These are phyloP conservation scores for Ricordea florida DNA, from an alignment of 92 coral and sea anemone genomes.

Conservation along the genomic window DNA sequence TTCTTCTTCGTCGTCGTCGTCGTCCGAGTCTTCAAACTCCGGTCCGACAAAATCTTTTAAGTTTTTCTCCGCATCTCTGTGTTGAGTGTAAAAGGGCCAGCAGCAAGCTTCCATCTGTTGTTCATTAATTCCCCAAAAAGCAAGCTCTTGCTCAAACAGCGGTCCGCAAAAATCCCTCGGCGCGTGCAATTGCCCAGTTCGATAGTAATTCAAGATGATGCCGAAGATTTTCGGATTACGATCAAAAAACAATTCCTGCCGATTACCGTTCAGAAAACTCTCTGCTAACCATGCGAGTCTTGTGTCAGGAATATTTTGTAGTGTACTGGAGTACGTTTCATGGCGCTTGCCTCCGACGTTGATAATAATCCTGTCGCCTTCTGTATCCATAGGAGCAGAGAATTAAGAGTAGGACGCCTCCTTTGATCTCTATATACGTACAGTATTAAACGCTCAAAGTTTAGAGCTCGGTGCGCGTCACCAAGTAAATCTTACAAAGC, in stretches of 20 bases:
- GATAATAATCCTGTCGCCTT: slow-evolving; percentile 78
- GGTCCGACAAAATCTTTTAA: slow-evolving; percentile 91
- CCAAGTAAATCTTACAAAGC: no score
- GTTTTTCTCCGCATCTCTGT: slow-evolving; percentile 94
- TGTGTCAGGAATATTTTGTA: slow-evolving; percentile 90
- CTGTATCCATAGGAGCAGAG: slow-evolving; percentile 50
- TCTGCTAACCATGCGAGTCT: slow-evolving; percentile 94
- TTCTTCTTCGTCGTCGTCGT: slow-evolving; percentile 56
- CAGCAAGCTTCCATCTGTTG: slow-evolving; percentile 98
- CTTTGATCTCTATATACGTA: no score
- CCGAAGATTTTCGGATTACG: slow-evolving; percentile 93
- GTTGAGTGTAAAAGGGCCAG: slow-evolving; percentile 94
- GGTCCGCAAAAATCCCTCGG: slow-evolving; percentile 98
- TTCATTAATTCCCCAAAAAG: slow-evolving; percentile 97
- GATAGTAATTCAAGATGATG: slow-evolving; percentile 82
- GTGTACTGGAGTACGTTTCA: slow-evolving; percentile 87
- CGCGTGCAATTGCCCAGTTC: slow-evolving; percentile 94
- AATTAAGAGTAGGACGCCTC: no score
- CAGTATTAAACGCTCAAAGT: no score
- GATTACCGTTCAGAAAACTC: slow-evolving; percentile 49
- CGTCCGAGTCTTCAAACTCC: slow-evolving; percentile 87
- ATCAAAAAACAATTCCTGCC: slow-evolving; percentile 86
- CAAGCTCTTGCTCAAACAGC: slow-evolving; percentile 85
- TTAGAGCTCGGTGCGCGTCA: no score
- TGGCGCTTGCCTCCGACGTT: slow-evolving; percentile 97